phyloP scores from a whole-genome alignment of 64 coral and sea anemone species.

The Catalaphyllia jardinei region DNA sequence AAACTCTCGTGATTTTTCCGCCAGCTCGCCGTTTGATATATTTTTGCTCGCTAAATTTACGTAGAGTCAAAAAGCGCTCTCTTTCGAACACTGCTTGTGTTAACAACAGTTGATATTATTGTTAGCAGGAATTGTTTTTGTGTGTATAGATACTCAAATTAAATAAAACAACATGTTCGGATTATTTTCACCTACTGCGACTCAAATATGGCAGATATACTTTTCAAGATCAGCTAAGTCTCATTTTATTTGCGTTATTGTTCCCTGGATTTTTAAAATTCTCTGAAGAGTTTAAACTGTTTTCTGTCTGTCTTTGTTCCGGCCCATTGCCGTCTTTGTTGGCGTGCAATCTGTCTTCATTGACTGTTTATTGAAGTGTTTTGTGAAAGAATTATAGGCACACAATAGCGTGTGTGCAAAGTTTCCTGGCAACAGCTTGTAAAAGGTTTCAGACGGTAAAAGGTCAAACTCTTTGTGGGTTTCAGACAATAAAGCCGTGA shows the following conservation, averaged over 20 bases:
- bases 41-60: too few relatives aligned
- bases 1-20: too few relatives aligned
- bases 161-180: too few relatives aligned
- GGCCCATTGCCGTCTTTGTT: not conserved
- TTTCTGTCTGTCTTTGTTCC: not conserved
- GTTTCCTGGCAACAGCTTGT: not conserved
- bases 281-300: not conserved
- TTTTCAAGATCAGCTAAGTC: too few relatives aligned
- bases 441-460: not conserved
- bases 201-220: too few relatives aligned
- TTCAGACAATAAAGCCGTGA: not conserved
- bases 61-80: too few relatives aligned
- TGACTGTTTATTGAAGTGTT: not conserved
- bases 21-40: too few relatives aligned
- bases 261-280: not conserved
- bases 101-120: too few relatives aligned
- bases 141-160: too few relatives aligned
- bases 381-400: not conserved
- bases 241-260: not conserved
- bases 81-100: too few relatives aligned
- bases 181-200: too few relatives aligned
- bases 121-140: too few relatives aligned
- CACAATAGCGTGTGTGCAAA: not conserved
- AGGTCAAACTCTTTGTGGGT: conserved; percentile 35
- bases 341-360: not conserved